Base-by-base conservation (phyloP, 2,888 invertebrate species). In the Marronus borbonicus region DNA sequence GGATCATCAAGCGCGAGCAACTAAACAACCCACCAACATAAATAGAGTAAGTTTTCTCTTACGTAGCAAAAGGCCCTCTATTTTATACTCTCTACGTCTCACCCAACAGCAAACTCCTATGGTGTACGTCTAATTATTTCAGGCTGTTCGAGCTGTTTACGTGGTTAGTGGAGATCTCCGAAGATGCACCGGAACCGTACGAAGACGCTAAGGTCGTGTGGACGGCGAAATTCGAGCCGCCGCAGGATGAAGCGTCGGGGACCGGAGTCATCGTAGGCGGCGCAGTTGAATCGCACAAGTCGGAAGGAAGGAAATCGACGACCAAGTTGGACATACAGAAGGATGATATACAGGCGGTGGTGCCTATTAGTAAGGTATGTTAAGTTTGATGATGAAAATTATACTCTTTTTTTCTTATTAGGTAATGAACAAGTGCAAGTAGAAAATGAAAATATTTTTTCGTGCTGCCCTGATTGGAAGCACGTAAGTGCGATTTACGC, bases 311-410 rank as follows among this genome's bases (percentile, higher is more conserved):
- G 82, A 94, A 96, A 86, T 91, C 96, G 64, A 94, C 95, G 79
- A 95, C 96, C 0, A 91, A 96, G 82, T 91, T 97, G 66, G 96
- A 97, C 86, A 95, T 97, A 80, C 96, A 96, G 87, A 97, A 97
- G 87, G 97, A 97, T 87, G 97, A 97, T 86, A 96, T 97, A 79
- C 97, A 97, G 89, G 96, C 97, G 24, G 96, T 98, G 14, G 91
- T 98, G 31, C 97, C 97, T 17, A 97, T 98, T 87, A 96, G 97
- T 79, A 97, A 97, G 94, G 97, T 97, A 89, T 87, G 86, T 80
- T 36, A 62, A 31, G 24, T 24, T 60, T 28, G 60, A 12, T 8
- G 44, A 44, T 44, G 44, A 12, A 2, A 8, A 0, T 44, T 12
- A 44, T 44, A 2, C 8, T 8, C 8, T 44, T 8, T 12, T 44